These are phyloP conservation scores for Pissodes strobi DNA, from an alignment of 1,140 invertebrate species.

Conservation along the genomic window DNA sequence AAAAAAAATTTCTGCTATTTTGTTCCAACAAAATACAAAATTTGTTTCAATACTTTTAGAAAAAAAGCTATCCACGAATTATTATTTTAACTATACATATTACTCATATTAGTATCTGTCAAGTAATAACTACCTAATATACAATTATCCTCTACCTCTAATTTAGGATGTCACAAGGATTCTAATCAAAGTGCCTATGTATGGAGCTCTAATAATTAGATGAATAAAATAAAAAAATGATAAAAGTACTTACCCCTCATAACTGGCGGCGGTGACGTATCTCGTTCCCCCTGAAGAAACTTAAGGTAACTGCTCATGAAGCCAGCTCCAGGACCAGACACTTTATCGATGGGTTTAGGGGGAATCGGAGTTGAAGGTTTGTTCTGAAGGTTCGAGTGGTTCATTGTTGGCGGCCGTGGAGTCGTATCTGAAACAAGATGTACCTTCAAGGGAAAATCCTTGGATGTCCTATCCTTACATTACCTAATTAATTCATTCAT, in stretches of 20 bases:
- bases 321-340: constrained; percentile 69
- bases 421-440: constrained; percentile 45
- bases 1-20: too few species aligned
- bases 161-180: background rate
- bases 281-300: constrained; percentile 80
- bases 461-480: too few species aligned
- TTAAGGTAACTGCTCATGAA: constrained; percentile 86
- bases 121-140: too few species aligned
- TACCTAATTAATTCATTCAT: too few species aligned
- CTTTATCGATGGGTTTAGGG: constrained; percentile 57
- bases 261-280: constrained; percentile 74
- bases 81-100: too few species aligned
- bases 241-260: constrained; percentile 62
- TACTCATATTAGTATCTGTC: too few species aligned
- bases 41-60: too few species aligned
- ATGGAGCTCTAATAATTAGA: background rate
- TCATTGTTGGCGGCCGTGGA: constrained; percentile 43
- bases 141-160: too few species aligned
- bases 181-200: background rate
- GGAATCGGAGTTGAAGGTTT: constrained; percentile 4
- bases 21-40: too few species aligned
- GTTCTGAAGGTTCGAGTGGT: constrained; percentile 35
- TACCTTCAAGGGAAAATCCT: too few species aligned
- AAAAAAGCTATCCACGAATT: too few species aligned
- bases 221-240: too few species aligned